A percentile compares a stretch with the other conserved stretches of the same genome.
phyloP scores from a whole-genome alignment of 2,113 vertebrate species.

The Entomyzon cyanotis region DNA sequence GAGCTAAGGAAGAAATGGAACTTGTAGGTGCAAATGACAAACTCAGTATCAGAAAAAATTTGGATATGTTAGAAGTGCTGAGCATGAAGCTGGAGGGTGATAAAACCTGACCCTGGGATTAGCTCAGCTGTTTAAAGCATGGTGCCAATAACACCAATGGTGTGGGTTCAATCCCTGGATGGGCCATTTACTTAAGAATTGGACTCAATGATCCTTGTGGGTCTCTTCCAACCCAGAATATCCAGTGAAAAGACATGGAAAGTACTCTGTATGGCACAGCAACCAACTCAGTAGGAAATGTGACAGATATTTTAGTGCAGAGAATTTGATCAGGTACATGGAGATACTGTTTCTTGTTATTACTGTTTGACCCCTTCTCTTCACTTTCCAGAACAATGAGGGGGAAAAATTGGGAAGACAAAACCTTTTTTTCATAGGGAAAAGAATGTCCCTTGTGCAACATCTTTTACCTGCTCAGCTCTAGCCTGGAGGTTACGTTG shows the following conservation, averaged over 20 bases:
- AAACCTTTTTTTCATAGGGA: background rate
- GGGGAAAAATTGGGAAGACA: fast-evolving
- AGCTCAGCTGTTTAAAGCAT: background rate
- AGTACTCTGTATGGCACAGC: background rate
- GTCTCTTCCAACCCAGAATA: background rate
- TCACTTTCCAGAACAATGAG: background rate
- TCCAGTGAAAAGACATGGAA: background rate
- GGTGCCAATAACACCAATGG: background rate
- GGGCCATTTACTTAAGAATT: background rate
- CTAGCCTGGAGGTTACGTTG: background rate
- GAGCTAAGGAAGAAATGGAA: background rate
- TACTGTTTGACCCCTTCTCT: background rate
- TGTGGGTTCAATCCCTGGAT: background rate
- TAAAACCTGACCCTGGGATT: background rate
- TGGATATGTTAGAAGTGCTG: background rate
- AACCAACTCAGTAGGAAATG: background rate
- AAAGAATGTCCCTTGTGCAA: background rate
- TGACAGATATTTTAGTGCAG: background rate
- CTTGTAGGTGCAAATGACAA: background rate
- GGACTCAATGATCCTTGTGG: background rate
- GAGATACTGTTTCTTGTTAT: background rate
- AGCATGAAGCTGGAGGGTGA: background rate
- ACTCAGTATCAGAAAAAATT: background rate
- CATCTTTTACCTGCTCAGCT: background rate
- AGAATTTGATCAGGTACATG: background rate